These are phyloP conservation scores for Leuctra nigra DNA, from an alignment of 2,888 invertebrate genomes.

Conservation along the genomic window DNA sequence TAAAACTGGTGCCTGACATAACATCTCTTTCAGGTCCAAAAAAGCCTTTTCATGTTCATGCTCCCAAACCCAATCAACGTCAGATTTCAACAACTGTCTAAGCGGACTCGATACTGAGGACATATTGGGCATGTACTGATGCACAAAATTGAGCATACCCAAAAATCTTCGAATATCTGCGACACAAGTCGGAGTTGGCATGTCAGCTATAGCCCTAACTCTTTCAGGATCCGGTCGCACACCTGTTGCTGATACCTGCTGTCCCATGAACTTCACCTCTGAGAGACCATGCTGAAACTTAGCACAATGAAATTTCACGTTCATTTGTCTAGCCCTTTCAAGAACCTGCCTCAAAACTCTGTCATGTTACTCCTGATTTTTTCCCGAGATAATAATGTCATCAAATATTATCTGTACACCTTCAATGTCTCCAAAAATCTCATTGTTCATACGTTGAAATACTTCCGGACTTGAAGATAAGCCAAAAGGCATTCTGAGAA, in stretches of 20 bases:
- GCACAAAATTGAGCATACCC: slow-evolving; percentile 19
- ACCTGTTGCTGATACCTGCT: background rate
- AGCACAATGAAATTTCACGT: slow-evolving; percentile 16
- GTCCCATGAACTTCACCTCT: slow-evolving; percentile 7
- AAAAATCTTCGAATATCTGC: slow-evolving; percentile 11
- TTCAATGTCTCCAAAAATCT: slow-evolving; percentile 23
- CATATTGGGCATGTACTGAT: slow-evolving; percentile 7
- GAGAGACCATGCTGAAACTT: slow-evolving; percentile 5
- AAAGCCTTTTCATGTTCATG: slow-evolving; percentile 17
- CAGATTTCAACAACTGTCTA: slow-evolving; percentile 19
- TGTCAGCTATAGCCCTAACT: background rate
- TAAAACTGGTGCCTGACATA: slow-evolving; percentile 23
- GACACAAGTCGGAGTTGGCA: background rate
- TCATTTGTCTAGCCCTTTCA: background rate
- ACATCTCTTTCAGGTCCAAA: slow-evolving; percentile 16
- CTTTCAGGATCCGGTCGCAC: background rate
- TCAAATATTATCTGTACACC: slow-evolving; percentile 24
- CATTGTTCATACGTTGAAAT: slow-evolving; percentile 22
- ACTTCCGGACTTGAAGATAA: slow-evolving; percentile 22
- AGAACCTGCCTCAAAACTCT: slow-evolving; percentile 15
- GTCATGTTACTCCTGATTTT: slow-evolving; percentile 22
- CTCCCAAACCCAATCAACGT: slow-evolving; percentile 4
- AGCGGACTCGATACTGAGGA: slow-evolving; percentile 17
- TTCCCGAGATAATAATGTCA: slow-evolving; percentile 25
- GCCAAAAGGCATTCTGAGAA: slow-evolving; percentile 23